Evolutionary conservation across 2,113 vertebrate genomes (phyloP), one percentile per base, ranked within the genome.

Genomic region (Nematolebias whitei): DNA sequence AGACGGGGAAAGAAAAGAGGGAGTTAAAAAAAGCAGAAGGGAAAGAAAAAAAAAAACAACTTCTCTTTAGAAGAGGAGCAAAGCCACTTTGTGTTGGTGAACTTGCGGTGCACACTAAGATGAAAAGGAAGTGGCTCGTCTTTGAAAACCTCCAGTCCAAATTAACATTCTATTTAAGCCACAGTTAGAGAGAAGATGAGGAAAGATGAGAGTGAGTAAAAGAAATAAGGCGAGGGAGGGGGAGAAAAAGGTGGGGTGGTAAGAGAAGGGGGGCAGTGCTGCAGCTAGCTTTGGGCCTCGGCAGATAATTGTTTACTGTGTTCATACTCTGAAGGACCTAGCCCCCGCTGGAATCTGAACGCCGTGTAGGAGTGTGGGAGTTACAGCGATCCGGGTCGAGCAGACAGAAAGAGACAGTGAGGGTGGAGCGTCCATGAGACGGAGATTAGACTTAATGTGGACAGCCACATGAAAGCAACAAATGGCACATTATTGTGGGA

Each of bases 301-400:
- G 85, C 85, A 88, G 64, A 90, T 86, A 91, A 92, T 85, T 92
- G 90, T 93, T 95, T 93, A 92, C 82, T 89, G 68, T 93, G 84
- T 76, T 83, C 67, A 88, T 90, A 92, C 88, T 92, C 93, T 90
- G 91, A 80, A 94, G 86, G 80, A 90, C 85, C n/a, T 52, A 87
- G 86, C 80, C 83, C 32, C 77, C 86, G 84, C 88, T 92, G 87
- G 89, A 94, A 91, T 88, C 84, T 89, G 83, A 79, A 67, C 80
- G 88, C 63, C 87, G 90, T 92, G 93, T 91, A 87, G 90, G 91
- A 90, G 91, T 90, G 85, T 50, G 61, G 72, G 65, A 82, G 86
- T 71, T 82, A 88, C 88, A 92, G 92, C 76, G 56, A 77, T 89
- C 83, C 54, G 49, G 88, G 87, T 85, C 84, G 59, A 80, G 62